Percentiles rank a stretch among this genome's conserved stretches.
phyloP scores from a whole-genome alignment of 2,113 vertebrate species.

The Thunnus maccoyii region DNA sequence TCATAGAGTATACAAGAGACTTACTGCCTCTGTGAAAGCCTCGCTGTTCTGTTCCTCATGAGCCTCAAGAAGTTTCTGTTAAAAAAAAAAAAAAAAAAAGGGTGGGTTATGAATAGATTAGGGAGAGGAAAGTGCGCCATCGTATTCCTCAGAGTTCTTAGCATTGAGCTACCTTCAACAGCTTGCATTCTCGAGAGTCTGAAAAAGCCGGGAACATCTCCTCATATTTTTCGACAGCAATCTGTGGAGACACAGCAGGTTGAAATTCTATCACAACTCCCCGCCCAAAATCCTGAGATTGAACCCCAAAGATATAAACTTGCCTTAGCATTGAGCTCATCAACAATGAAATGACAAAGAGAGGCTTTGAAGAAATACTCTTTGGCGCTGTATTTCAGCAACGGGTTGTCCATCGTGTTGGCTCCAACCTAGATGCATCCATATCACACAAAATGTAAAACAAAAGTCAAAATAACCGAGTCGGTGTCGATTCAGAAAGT shows the following conservation, averaged over 20 bases:
- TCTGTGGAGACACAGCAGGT: slow-evolving; percentile 79
- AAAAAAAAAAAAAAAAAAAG: slow-evolving; percentile 32
- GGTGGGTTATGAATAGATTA: slow-evolving; percentile 42
- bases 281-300: not conserved
- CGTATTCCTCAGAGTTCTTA: not conserved
- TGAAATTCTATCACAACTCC: not conserved
- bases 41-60: slow-evolving; percentile 97
- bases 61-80: slow-evolving; percentile 96
- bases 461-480: not conserved
- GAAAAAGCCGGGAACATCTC: slow-evolving; percentile 99
- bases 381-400: slow-evolving; percentile 98
- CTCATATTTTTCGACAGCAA: slow-evolving; percentile 97
- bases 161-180: slow-evolving; percentile 90
- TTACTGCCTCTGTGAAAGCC: slow-evolving; percentile 97
- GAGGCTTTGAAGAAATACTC: slow-evolving; percentile 99
- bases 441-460: not conserved
- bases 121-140: not conserved
- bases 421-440: slow-evolving; percentile 88
- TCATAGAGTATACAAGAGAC: slow-evolving; percentile 62
- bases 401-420: slow-evolving; percentile 97
- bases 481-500: not conserved
- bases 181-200: slow-evolving; percentile 97
- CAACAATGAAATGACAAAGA: slow-evolving; percentile 97
- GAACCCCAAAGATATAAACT: slow-evolving; percentile 1
- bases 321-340: slow-evolving; percentile 97